Evolutionary conservation across 1,140 invertebrate genomes (phyloP).

Genomic region (Magallana angulata): DNA sequence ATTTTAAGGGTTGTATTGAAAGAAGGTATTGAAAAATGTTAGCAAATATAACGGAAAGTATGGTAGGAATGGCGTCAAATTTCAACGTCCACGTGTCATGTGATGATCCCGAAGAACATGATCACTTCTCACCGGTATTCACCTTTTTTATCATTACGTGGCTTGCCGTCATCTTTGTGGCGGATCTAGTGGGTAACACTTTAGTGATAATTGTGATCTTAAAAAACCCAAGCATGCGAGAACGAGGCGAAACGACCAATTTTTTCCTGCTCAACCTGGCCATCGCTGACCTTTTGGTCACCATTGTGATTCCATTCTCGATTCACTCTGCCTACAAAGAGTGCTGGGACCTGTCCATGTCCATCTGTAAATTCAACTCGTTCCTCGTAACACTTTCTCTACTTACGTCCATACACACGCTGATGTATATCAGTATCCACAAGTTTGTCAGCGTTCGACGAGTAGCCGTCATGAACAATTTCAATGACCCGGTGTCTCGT

Average conservation of each 20-base stretch:
- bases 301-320: conserved; percentile 74
- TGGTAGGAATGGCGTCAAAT: too few relatives aligned
- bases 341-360: conserved; percentile 65
- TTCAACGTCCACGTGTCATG: conserved; percentile 3
- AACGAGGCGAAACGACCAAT: conserved; percentile 75
- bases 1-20: too few relatives aligned
- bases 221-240: conserved; percentile 35
- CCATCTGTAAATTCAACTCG: conserved; percentile 78
- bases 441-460: conserved; percentile 77
- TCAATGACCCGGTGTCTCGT: neutral
- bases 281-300: conserved; percentile 76
- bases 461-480: conserved; percentile 31
- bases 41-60: too few relatives aligned
- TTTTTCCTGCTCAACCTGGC: conserved; percentile 78
- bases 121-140: conserved; percentile 27
- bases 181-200: conserved; percentile 40
- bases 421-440: conserved; percentile 80
- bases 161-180: conserved; percentile 36
- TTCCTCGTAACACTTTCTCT: conserved; percentile 79
- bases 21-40: too few relatives aligned
- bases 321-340: conserved; percentile 75
- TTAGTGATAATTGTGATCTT: conserved; percentile 46
- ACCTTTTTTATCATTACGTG: conserved; percentile 35
- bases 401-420: conserved; percentile 79
- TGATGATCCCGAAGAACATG: neutral